Evolutionary conservation across 2,113 vertebrate genomes (phyloP).

Genomic region (Hyaena hyaena): DNA sequence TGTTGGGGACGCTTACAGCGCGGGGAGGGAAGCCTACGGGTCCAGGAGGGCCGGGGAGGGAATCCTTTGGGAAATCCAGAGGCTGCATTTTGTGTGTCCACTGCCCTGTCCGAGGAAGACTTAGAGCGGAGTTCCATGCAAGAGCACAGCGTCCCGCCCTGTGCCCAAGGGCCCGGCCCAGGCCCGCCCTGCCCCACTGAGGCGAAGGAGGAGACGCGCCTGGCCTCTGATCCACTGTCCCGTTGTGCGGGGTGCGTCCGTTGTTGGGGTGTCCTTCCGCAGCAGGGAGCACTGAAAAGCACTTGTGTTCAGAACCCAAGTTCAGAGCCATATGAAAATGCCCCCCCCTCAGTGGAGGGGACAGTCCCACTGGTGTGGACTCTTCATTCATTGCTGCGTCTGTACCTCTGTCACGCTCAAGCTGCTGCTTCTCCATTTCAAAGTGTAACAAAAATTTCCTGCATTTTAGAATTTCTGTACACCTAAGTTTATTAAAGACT

Average conservation of each 20-base stretch:
- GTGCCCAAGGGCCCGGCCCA: constrained; percentile 62
- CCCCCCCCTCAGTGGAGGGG: constrained; percentile 69
- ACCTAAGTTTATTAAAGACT: constrained; percentile 81
- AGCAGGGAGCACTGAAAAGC: constrained; percentile 3
- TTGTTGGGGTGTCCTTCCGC: constrained; percentile 65
- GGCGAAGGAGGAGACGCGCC: constrained; percentile 39
- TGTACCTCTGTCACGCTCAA: constrained; percentile 73
- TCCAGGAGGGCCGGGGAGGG: constrained; percentile 28
- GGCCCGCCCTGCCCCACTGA: neutral
- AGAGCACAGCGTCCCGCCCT: constrained; percentile 73
- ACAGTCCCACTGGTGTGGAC: constrained; percentile 68
- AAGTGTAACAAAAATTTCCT: constrained; percentile 79
- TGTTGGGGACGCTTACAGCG: constrained; percentile 68
- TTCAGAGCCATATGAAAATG: constrained; percentile 66
- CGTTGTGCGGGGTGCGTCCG: constrained; percentile 68
- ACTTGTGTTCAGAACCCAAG: constrained; percentile 62
- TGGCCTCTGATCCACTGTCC: constrained; percentile 65
- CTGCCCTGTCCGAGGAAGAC: constrained; percentile 54
- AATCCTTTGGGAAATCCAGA: constrained; percentile 56
- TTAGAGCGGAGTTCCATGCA: neutral
- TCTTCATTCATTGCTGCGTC: constrained; percentile 44
- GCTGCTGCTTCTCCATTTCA: constrained; percentile 72
- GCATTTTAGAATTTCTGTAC: constrained; percentile 82
- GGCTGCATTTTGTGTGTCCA: constrained; percentile 43
- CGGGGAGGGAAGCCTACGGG: neutral